Conservation (phyloP, 2,113 vertebrate species). For the Acanthisitta chloris region DNA sequence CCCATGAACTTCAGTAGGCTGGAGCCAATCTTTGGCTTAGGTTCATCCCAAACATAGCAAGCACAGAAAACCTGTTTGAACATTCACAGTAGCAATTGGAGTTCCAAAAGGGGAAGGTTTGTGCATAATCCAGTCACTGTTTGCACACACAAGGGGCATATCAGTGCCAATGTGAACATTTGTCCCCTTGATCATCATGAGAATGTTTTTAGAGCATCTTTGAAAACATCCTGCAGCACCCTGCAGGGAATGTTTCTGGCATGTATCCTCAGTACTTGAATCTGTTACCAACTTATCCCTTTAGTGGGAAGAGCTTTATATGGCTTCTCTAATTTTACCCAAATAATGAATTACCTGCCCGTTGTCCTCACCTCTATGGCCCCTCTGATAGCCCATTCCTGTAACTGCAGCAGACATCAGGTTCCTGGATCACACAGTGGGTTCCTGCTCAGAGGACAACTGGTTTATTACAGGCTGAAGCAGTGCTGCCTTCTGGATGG, state of each 20-base stretch:
- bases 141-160: neutral
- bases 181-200: neutral
- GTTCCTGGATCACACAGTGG: neutral
- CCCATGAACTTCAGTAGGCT: neutral
- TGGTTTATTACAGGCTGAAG: neutral
- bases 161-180: neutral
- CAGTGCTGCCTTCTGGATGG: neutral
- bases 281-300: neutral
- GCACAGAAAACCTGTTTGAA: neutral
- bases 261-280: neutral
- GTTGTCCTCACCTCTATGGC: neutral
- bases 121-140: accelerated
- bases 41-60: neutral
- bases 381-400: neutral
- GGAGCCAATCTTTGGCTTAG: neutral
- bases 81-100: neutral
- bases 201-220: neutral
- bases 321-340: neutral
- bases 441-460: neutral
- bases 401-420: neutral
- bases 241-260: neutral
- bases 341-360: neutral
- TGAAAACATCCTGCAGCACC: neutral
- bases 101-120: neutral
- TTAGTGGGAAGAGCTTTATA: neutral